Evolutionary conservation across 2,113 vertebrate genomes (phyloP).

Genomic region (Aldabrachelys gigantea): DNA sequence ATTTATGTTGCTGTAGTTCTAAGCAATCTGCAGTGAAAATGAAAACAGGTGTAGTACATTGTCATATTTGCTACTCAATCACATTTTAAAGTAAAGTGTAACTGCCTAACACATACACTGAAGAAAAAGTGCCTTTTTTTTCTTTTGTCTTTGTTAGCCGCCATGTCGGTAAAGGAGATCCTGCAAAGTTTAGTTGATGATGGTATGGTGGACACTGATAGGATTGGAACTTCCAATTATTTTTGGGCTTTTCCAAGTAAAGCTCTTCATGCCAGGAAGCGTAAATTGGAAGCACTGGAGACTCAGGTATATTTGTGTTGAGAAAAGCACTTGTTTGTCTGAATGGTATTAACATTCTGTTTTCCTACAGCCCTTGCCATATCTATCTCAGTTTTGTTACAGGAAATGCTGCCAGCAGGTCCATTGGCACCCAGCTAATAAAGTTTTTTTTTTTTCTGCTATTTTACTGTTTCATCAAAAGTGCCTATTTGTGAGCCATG

Average conservation of each 20-base stretch:
- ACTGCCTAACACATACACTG: background rate
- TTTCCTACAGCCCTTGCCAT: background rate
- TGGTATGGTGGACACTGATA: conserved; percentile 95
- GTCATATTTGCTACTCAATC: background rate
- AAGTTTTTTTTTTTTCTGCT: background rate
- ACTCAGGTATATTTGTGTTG: conserved; percentile 83
- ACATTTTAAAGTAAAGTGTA: background rate
- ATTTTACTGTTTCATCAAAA: background rate
- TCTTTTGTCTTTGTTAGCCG: conserved; percentile 79
- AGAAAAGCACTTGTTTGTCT: conserved; percentile 3
- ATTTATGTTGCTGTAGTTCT: background rate
- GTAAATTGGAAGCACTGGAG: conserved; percentile 87
- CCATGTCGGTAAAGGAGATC: conserved; percentile 96
- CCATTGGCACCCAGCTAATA: background rate
- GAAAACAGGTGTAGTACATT: background rate
- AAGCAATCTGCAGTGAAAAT: background rate
- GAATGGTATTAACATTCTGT: background rate
- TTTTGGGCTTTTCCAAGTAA: conserved; percentile 99
- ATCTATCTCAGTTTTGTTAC: background rate
- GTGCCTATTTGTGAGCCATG: background rate
- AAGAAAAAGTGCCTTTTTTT: background rate
- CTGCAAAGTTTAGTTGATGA: conserved; percentile 97
- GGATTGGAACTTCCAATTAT: conserved; percentile 97
- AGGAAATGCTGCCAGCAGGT: background rate
- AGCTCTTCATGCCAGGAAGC: conserved; percentile 87